Percentiles rank a stretch among this genome's conserved stretches.
Evolutionary conservation across 2,113 vertebrate genomes (phyloP).

Genomic region (Mormyrus iriodes): DNA sequence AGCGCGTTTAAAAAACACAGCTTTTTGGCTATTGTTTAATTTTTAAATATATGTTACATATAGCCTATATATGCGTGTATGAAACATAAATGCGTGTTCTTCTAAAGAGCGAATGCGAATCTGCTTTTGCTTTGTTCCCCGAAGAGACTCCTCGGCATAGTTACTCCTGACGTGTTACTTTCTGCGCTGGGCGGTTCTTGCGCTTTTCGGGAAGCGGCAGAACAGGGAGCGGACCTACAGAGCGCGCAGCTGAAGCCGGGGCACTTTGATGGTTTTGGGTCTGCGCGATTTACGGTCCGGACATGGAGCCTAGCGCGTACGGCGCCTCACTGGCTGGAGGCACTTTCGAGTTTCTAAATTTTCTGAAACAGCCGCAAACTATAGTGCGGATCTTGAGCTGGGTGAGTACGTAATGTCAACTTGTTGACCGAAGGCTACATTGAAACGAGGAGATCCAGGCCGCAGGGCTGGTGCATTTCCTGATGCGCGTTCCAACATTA

Average conservation of each 20-base stretch:
- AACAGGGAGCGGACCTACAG: not conserved
- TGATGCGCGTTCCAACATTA: not conserved
- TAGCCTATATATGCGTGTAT: not conserved
- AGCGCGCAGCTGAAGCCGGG: not conserved
- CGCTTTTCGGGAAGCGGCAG: slow-evolving; percentile 18
- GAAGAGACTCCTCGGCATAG: not conserved
- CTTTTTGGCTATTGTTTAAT: not conserved
- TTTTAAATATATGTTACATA: not conserved
- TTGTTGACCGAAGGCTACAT: not conserved
- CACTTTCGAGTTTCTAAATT: slow-evolving; percentile 67
- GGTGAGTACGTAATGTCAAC: slow-evolving; percentile 62
- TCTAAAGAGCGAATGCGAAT: not conserved
- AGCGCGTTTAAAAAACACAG: not conserved
- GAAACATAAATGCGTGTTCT: not conserved
- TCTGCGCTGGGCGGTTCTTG: slow-evolving; percentile 22
- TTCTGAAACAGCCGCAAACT: slow-evolving; percentile 76
- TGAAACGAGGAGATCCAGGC: not conserved
- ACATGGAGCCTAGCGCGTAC: slow-evolving; percentile 69
- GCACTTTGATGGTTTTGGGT: not conserved
- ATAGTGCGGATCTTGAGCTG: slow-evolving; percentile 66
- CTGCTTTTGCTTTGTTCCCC: not conserved
- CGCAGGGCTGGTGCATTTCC: not conserved
- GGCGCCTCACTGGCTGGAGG: slow-evolving; percentile 76
- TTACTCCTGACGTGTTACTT: slow-evolving; percentile 10
- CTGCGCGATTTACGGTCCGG: not conserved